phyloP scores from a whole-genome alignment of 2,113 vertebrate genomes.

The Peromyscus maniculatus region DNA sequence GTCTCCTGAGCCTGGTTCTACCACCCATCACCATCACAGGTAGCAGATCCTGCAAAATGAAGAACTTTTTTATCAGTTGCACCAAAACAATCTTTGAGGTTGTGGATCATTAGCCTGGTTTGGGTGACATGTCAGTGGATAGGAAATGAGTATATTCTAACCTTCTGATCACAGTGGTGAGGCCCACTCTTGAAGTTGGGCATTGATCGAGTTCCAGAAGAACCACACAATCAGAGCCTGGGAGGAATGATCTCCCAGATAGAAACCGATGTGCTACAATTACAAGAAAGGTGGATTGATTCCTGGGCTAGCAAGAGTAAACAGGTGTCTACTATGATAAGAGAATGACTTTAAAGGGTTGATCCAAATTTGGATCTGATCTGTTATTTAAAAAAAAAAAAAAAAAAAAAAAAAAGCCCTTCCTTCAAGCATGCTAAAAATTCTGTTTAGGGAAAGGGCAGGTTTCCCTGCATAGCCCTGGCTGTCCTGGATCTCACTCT shows the following conservation, averaged over 20 bases:
- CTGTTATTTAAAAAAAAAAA: not conserved
- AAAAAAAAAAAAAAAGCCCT: not conserved
- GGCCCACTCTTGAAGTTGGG: not conserved
- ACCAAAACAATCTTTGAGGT: not conserved
- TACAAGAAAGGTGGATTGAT: not conserved
- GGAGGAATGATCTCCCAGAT: not conserved
- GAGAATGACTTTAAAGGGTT: not conserved
- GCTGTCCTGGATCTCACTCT: not conserved
- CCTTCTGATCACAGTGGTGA: not conserved
- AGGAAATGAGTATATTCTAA: not conserved
- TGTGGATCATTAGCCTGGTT: not conserved
- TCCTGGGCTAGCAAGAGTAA: not conserved
- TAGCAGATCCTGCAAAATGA: not conserved
- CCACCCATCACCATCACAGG: not conserved
- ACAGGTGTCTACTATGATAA: not conserved
- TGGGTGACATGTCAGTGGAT: not conserved
- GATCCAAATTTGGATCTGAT: not conserved
- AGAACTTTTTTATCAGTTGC: not conserved
- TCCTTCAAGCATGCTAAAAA: not conserved
- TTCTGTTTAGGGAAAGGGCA: not conserved
- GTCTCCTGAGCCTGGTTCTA: not conserved
- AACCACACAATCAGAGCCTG: not conserved
- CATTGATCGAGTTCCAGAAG: not conserved
- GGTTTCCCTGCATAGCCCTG: not conserved
- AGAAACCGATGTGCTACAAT: not conserved